A percentile compares a stretch with the other conserved stretches of the same genome.
Conservation (phyloP, 2,113 vertebrate genomes). For the Sorex fumeus region DNA sequence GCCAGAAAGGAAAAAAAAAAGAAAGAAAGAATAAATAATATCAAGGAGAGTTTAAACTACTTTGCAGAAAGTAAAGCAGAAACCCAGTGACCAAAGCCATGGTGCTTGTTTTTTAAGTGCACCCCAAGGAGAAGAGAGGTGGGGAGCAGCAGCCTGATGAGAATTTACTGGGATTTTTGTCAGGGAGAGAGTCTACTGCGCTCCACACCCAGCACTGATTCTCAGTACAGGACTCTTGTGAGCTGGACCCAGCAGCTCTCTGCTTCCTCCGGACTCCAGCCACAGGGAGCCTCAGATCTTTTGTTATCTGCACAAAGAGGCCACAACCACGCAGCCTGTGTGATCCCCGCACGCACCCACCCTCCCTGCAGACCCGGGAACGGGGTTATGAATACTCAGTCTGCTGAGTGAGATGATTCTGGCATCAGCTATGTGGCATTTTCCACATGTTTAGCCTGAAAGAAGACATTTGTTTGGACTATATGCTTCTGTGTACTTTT, state of each 20-base stretch:
- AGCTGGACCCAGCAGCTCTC: neutral
- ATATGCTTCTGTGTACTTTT: conserved; percentile 87
- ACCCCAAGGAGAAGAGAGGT: neutral
- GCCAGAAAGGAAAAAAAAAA: neutral
- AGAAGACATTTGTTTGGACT: conserved; percentile 89
- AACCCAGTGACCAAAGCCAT: neutral
- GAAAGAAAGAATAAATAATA: neutral
- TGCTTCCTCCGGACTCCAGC: fast-evolving
- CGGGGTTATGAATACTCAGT: conserved; percentile 64
- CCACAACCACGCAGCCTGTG: neutral
- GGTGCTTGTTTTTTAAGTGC: neutral
- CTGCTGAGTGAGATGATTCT: conserved; percentile 79
- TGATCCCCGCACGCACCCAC: conserved; percentile 62
- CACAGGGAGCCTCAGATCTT: neutral
- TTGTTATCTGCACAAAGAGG: conserved; percentile 58
- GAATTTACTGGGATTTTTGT: too few species aligned
- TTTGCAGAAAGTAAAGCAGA: neutral
- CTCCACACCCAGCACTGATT: too few species aligned
- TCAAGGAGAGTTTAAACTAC: neutral
- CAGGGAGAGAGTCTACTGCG: too few species aligned
- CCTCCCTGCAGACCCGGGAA: conserved; percentile 77
- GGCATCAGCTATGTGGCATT: conserved; percentile 81
- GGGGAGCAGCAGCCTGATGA: too few species aligned
- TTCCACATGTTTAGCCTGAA: conserved; percentile 87
- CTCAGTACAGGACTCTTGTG: neutral